Evolutionary conservation across 2,888 invertebrate species (phyloP).

Genomic region (Nomada ferruginata): DNA sequence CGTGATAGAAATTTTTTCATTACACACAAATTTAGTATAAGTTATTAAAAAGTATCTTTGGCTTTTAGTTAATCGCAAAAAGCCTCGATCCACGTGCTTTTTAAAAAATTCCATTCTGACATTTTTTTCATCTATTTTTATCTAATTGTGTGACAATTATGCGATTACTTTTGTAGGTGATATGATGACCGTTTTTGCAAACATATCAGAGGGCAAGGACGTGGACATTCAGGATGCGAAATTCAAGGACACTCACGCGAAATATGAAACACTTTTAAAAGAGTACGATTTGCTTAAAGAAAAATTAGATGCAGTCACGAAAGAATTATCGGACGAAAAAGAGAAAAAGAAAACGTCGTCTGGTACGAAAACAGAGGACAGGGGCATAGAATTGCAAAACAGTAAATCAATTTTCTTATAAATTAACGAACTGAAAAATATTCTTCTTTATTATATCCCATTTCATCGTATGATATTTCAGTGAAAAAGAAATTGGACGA

Average conservation of each 20-base stretch:
- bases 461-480: conserved; percentile 62
- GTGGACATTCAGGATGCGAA: conserved; percentile 70
- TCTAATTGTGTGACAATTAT: too few species aligned
- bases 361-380: conserved; percentile 50
- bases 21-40: not conserved
- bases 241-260: conserved; percentile 71
- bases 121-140: not conserved
- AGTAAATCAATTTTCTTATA: conserved; percentile 75
- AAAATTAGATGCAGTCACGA: conserved; percentile 76
- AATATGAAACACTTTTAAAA: conserved; percentile 78
- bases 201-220: conserved; percentile 77
- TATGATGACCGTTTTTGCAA: conserved; percentile 76
- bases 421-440: not conserved
- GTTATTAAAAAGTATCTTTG: not conserved
- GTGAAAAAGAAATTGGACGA: conserved; percentile 86
- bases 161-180: conserved; percentile 69
- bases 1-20: not conserved
- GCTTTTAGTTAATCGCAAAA: too few species aligned
- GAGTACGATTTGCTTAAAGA: conserved; percentile 80
- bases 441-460: not conserved
- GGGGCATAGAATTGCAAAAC: conserved; percentile 82
- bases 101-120: conserved; percentile 9
- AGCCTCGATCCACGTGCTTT: not conserved
- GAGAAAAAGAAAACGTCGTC: conserved; percentile 57
- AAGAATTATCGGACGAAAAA: conserved; percentile 75